Evolutionary conservation across 1,140 invertebrate species (phyloP).

Genomic region (Drosophila mauritiana): DNA sequence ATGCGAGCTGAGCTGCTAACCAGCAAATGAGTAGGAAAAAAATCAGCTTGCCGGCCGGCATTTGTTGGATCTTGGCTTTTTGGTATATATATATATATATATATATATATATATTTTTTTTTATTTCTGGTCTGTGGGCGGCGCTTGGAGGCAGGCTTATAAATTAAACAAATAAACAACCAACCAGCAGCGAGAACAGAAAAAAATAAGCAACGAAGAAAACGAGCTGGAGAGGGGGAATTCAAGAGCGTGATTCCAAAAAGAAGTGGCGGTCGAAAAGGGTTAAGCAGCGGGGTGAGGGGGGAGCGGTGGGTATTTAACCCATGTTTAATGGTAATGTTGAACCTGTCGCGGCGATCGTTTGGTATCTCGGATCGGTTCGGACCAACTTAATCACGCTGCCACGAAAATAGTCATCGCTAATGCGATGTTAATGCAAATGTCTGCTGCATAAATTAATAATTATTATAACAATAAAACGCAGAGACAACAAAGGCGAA

Average conservation of each 20-base stretch:
- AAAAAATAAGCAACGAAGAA: not conserved
- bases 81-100: not conserved
- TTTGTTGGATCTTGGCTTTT: conserved; percentile 16
- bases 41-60: conserved; percentile 54
- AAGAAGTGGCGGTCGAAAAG: not conserved
- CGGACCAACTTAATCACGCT: conserved; percentile 43
- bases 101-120: conserved; percentile 10
- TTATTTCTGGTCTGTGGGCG: conserved; percentile 50
- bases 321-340: conserved; percentile 28
- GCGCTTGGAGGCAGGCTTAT: conserved; percentile 68
- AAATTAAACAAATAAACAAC: conserved; percentile 73
- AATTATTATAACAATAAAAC: conserved; percentile 70
- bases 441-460: conserved; percentile 82
- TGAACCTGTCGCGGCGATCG: conserved; percentile 49
- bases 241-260: not conserved
- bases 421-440: conserved; percentile 75
- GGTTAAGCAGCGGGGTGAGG: not conserved
- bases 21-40: not conserved
- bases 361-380: conserved; percentile 1
- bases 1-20: conserved; percentile 18
- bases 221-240: not conserved
- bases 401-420: conserved; percentile 50
- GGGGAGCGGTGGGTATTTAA: not conserved
- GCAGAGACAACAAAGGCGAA: conserved; percentile 32
- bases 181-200: conserved; percentile 50